phyloP scores from a whole-genome alignment of 2,888 invertebrate genomes.

The Mesorhabditis spiculigera region DNA sequence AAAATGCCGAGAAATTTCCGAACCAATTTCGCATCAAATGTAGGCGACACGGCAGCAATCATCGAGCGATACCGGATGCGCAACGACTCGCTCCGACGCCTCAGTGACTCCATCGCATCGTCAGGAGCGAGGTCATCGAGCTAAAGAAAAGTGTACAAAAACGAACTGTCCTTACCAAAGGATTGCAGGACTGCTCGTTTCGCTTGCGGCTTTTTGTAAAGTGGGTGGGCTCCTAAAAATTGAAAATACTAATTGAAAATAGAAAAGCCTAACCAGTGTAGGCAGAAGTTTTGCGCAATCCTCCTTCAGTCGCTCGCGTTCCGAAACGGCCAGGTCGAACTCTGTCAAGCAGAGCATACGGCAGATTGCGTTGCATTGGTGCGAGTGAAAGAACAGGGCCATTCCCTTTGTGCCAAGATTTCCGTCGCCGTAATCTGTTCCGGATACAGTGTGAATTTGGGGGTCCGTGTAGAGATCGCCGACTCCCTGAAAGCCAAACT shows the following conservation, averaged over 20 bases:
- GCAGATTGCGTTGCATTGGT: slow-evolving; percentile 66
- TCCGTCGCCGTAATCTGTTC: slow-evolving; percentile 65
- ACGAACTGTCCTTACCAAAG: background rate
- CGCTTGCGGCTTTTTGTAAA: background rate
- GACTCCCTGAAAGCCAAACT: slow-evolving; percentile 59
- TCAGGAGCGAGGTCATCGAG: slow-evolving; percentile 16
- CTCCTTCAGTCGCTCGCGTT: too few relatives aligned
- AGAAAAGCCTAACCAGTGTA: background rate
- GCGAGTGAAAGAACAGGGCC: slow-evolving; percentile 67
- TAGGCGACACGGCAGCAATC: background rate
- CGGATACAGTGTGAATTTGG: slow-evolving; percentile 65
- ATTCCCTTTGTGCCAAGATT: slow-evolving; percentile 66
- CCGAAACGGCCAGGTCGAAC: slow-evolving; percentile 63
- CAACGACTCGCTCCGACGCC: slow-evolving; percentile 23
- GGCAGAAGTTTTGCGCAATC: too few relatives aligned
- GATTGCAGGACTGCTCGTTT: background rate
- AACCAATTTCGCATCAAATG: background rate
- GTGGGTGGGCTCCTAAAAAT: background rate
- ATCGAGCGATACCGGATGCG: slow-evolving; percentile 1
- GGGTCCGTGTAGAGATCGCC: slow-evolving; percentile 68
- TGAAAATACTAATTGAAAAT: too few relatives aligned
- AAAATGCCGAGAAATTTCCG: background rate
- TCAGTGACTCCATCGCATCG: slow-evolving; percentile 36
- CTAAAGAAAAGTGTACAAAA: background rate
- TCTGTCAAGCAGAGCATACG: slow-evolving; percentile 62